phyloP scores from a whole-genome alignment of 2,888 invertebrate species.

The Rhopalosiphum nymphaeae region DNA sequence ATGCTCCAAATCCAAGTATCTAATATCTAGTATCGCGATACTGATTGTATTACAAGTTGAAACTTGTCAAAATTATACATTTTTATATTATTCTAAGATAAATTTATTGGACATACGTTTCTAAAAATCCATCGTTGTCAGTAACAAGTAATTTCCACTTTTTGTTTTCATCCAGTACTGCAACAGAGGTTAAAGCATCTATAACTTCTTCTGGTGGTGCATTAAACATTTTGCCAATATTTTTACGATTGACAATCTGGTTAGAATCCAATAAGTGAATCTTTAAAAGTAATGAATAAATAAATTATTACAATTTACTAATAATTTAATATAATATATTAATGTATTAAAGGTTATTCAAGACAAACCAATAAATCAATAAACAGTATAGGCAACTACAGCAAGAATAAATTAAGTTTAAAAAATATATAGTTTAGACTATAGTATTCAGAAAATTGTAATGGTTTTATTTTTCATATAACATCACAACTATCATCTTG shows the following conservation, averaged over 20 bases:
- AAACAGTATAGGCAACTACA: too few species aligned
- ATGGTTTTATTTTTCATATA: too few species aligned
- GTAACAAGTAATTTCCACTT: constrained; percentile 38
- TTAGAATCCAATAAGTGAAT: constrained; percentile 46
- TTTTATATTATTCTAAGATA: background rate
- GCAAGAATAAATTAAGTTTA: too few species aligned
- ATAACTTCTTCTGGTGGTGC: constrained; percentile 57
- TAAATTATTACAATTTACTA: background rate
- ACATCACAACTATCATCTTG: too few species aligned
- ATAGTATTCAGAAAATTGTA: too few species aligned
- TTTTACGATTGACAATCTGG: constrained; percentile 29
- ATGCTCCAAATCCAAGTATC: too few species aligned
- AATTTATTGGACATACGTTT: constrained; percentile 40
- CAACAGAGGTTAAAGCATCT: constrained; percentile 43
- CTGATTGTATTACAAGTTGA: background rate
- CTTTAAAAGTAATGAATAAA: constrained; percentile 10
- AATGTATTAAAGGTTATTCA: background rate
- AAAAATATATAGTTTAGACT: too few species aligned
- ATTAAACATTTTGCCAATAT: constrained; percentile 46
- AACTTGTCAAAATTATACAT: background rate
- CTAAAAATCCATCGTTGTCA: constrained; percentile 25
- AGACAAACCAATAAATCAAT: background rate
- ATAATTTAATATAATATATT: background rate
- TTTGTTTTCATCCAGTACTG: constrained; percentile 44
- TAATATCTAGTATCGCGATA: too few species aligned